Conservation (phyloP, 1,140 invertebrate species). For the Meloidogyne hapla region DNA sequence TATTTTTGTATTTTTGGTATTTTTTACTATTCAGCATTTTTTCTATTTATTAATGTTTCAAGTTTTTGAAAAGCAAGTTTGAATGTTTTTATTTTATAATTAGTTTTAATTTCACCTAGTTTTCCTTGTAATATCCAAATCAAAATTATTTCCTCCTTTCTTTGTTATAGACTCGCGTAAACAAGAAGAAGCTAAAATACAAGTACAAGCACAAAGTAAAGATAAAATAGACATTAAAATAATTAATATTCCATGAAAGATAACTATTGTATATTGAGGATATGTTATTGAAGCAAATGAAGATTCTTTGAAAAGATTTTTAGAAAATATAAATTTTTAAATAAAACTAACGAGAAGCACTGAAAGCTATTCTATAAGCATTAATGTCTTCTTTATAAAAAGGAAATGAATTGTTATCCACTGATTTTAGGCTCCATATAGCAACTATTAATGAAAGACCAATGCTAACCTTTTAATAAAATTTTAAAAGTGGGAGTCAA, state of each 20-base stretch:
- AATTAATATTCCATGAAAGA: conserved; percentile 57
- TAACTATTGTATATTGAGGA: conserved; percentile 50
- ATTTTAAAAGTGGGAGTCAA: neutral
- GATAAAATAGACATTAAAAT: conserved; percentile 50
- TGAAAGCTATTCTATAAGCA: conserved; percentile 41
- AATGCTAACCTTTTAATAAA: conserved; percentile 49
- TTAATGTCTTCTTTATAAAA: conserved; percentile 60
- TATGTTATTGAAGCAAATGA: conserved; percentile 16
- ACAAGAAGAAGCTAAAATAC: conserved; percentile 51
- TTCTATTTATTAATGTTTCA: too few relatives aligned
- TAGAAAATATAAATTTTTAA: conserved; percentile 12
- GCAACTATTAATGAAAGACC: conserved; percentile 59
- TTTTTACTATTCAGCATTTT: too few relatives aligned
- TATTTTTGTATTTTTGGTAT: too few relatives aligned
- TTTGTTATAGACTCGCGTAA: conserved; percentile 36
- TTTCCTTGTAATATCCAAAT: conserved; percentile 8
- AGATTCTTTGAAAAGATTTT: conserved; percentile 14
- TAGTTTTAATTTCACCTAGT: neutral
- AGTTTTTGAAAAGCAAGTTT: too few relatives aligned
- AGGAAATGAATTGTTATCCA: conserved; percentile 59
- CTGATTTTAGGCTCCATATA: conserved; percentile 60
- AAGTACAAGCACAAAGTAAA: conserved; percentile 45
- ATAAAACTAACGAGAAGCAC: conserved; percentile 19
- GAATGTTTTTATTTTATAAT: neutral
- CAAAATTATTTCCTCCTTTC: neutral